Conservation (phyloP, 2,888 invertebrate species). For the Dilophus febrilis region DNA sequence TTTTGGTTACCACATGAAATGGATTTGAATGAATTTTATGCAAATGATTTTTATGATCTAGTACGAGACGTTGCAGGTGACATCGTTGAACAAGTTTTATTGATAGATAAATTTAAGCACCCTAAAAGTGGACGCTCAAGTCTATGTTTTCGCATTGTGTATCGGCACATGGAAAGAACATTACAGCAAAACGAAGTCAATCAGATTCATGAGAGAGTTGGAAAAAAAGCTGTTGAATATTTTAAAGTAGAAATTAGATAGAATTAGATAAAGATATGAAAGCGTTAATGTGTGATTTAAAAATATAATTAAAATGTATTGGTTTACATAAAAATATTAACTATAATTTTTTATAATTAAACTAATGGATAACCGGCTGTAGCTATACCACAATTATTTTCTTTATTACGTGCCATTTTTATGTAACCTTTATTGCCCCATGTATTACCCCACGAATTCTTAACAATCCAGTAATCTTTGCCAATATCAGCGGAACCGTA, state of each 20-base stretch:
- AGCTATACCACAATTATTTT: slow-evolving; percentile 71
- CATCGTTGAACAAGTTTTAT: slow-evolving; percentile 76
- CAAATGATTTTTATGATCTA: slow-evolving; percentile 83
- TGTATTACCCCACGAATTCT: slow-evolving; percentile 48
- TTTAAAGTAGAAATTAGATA: slow-evolving; percentile 28
- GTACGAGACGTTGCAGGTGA: slow-evolving; percentile 80
- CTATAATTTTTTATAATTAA: too few species aligned
- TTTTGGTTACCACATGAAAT: slow-evolving; percentile 76
- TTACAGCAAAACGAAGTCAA: slow-evolving; percentile 79
- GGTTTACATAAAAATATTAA: too few species aligned
- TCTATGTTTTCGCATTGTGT: slow-evolving; percentile 81
- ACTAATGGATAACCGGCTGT: slow-evolving; percentile 66
- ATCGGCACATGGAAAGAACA: slow-evolving; percentile 81
- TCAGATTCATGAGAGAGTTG: slow-evolving; percentile 61
- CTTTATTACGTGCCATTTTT: slow-evolving; percentile 59
- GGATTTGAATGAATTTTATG: slow-evolving; percentile 41
- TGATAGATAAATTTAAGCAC: slow-evolving; percentile 76
- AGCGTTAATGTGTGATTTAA: too few species aligned
- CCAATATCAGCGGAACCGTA: slow-evolving; percentile 6
- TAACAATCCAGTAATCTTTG: slow-evolving; percentile 9
- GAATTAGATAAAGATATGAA: too few species aligned
- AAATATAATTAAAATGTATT: too few species aligned
- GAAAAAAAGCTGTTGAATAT: slow-evolving; percentile 31
- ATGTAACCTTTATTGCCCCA: slow-evolving; percentile 69
- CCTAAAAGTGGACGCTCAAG: slow-evolving; percentile 68